Evolutionary conservation across 2,113 vertebrate species (phyloP).

Genomic region (Psettodes erumei): DNA sequence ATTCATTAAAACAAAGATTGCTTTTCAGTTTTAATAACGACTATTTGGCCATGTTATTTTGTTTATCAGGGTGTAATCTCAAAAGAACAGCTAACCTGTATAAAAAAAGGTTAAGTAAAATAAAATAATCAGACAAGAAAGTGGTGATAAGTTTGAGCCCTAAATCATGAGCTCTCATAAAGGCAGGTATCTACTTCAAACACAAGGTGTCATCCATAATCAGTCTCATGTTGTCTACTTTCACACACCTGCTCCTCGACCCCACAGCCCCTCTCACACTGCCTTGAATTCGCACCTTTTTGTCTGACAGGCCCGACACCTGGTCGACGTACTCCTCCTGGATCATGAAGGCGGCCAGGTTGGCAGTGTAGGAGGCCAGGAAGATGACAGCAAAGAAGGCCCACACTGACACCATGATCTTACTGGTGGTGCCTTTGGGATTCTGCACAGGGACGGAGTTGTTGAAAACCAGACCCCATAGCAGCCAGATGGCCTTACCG

Average conservation of each 20-base stretch:
- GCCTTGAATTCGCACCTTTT: conserved; percentile 88
- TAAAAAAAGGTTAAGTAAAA: neutral
- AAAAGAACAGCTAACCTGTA: neutral
- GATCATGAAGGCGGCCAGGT: conserved; percentile 99
- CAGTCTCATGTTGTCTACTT: conserved; percentile 57
- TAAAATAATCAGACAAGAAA: neutral
- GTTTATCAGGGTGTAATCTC: neutral
- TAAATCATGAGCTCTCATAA: neutral
- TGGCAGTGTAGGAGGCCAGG: conserved; percentile 99
- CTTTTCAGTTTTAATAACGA: neutral
- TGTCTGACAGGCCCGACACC: conserved; percentile 98
- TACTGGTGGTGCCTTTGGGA: conserved; percentile 98
- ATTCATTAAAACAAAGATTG: neutral
- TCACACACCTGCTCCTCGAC: conserved; percentile 46
- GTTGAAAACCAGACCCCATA: conserved; percentile 99
- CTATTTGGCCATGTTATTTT: neutral
- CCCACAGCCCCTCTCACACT: conserved; percentile 6
- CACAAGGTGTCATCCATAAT: conserved; percentile 60
- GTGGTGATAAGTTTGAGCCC: neutral
- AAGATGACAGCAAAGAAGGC: conserved; percentile 99
- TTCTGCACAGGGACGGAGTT: conserved; percentile 99
- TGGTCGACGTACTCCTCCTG: conserved; percentile 99
- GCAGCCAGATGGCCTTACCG: conserved; percentile 98
- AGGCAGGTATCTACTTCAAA: neutral
- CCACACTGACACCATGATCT: conserved; percentile 99